Conservation (phyloP, 2,888 invertebrate genomes). For the Charanyca ferruginea region DNA sequence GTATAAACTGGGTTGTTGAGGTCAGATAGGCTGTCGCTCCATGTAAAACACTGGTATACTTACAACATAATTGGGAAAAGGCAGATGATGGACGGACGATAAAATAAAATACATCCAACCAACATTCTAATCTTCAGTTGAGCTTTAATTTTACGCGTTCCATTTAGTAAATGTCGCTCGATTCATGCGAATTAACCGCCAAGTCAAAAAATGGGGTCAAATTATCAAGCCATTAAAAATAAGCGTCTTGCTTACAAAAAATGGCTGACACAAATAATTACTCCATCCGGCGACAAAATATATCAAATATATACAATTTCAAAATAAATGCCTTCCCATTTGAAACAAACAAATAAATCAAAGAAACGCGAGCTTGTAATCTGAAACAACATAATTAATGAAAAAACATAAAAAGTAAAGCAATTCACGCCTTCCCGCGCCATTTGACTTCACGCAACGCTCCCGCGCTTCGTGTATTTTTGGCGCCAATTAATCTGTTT, state of each 20-base stretch:
- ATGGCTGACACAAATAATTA: slow-evolving; percentile 33
- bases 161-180: not conserved
- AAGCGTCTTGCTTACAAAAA: slow-evolving; percentile 18
- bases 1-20: too few relatives aligned
- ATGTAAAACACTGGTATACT: too few relatives aligned
- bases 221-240: not conserved
- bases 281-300: slow-evolving; percentile 54
- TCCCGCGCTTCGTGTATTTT: slow-evolving; percentile 75
- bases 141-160: too few relatives aligned
- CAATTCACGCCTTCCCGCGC: slow-evolving; percentile 83
- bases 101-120: too few relatives aligned
- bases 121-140: too few relatives aligned
- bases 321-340: slow-evolving; percentile 54
- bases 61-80: too few relatives aligned
- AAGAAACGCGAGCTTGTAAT: slow-evolving; percentile 72
- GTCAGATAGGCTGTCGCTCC: too few relatives aligned
- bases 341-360: slow-evolving; percentile 72
- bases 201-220: not conserved
- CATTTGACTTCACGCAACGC: slow-evolving; percentile 82
- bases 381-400: slow-evolving; percentile 69
- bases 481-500: slow-evolving; percentile 80
- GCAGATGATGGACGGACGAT: too few relatives aligned
- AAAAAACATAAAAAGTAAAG: slow-evolving; percentile 72
- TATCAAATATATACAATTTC: slow-evolving; percentile 54
- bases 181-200: not conserved